Evolutionary conservation across 2,113 vertebrate genomes (phyloP), one percentile per base, ranked within the genome.

Genomic region (Scartelaos histophorus): DNA sequence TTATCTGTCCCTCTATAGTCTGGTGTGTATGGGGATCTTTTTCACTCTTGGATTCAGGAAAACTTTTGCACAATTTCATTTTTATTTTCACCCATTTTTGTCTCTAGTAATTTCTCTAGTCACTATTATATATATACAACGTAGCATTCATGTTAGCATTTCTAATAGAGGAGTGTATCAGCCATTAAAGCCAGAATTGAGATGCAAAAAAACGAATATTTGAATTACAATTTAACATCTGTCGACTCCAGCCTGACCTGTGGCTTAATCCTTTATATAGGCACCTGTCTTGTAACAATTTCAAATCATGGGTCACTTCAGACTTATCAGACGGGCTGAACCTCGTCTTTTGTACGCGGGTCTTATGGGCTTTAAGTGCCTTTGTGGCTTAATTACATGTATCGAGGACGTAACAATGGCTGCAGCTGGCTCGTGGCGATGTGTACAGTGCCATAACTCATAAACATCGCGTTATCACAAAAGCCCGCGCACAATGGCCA

Each of bases 391-490:
- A 86, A 91, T 86, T 89, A 82, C 82, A 90, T 82, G 86, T 82
- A 91, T 89, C 86, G 71, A 89, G 83, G 66, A 67, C 66, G 71
- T 79, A 80, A 91, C 87, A 91, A 87, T 79, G 81, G 79, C 74
- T 70, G 88, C 94, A 94, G 92, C 93, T 93, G 92, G 85, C 85
- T 73, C 66, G 76, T 87, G 85, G 57, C 80, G 69, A 65, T 90
- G 86, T 92, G 82, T 89, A 75, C 88, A 69, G 45, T 79, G 85
- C 78, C 74, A 84, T 88, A 92, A 88, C 79, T 89, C 85, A 89
- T 78, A 89, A 88, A 87, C 83, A 80, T 35, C 21, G 58, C 80
- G 71, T 57, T 71, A 78, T 82, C 71, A 89, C 85, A 79, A 84
- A 58, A 90, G 76, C 83, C 71, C 74, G 74, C 73, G 67, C 87